phyloP scores from a whole-genome alignment of 2,888 invertebrate genomes.

The Caenorhabditis parvicauda region DNA sequence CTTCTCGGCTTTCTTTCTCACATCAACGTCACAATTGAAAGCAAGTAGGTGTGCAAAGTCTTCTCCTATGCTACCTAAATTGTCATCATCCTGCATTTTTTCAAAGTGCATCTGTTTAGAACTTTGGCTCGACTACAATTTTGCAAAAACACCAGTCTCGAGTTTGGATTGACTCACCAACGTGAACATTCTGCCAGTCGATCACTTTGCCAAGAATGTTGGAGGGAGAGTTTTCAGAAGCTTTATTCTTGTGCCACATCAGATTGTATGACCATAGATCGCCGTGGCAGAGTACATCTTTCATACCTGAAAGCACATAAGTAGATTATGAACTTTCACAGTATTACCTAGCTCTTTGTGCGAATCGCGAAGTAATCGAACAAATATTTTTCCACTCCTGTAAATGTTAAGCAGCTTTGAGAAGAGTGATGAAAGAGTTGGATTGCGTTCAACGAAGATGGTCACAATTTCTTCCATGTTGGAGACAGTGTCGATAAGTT shows the following conservation, averaged over 20 bases:
- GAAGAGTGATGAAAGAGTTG: constrained; percentile 13
- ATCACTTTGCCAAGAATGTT: constrained; percentile 33
- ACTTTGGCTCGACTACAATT: too few relatives aligned
- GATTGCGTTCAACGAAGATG: constrained; percentile 18
- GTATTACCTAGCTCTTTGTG: constrained; percentile 17
- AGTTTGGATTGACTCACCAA: too few relatives aligned
- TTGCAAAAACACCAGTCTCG: too few relatives aligned
- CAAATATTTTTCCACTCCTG: constrained; percentile 11
- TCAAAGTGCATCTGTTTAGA: not conserved
- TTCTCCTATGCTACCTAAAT: constrained; percentile 26
- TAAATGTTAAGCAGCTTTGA: constrained; percentile 20
- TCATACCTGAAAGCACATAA: constrained; percentile 13
- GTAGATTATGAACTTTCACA: not conserved
- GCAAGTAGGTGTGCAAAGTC: constrained; percentile 34
- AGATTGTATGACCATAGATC: constrained; percentile 42
- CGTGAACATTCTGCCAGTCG: constrained; percentile 40
- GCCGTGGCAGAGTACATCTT: constrained; percentile 38
- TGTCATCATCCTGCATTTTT: not conserved
- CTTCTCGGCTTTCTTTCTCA: constrained; percentile 20
- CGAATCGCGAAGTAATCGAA: constrained; percentile 16
- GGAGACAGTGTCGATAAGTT: constrained; percentile 25
- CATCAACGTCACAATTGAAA: constrained; percentile 29
- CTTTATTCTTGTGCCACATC: constrained; percentile 22
- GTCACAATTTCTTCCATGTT: constrained; percentile 27
- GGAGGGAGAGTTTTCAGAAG: constrained; percentile 17